Conservation (phyloP, 1,140 invertebrate genomes). For the Ptiloglossa arizonensis region DNA sequence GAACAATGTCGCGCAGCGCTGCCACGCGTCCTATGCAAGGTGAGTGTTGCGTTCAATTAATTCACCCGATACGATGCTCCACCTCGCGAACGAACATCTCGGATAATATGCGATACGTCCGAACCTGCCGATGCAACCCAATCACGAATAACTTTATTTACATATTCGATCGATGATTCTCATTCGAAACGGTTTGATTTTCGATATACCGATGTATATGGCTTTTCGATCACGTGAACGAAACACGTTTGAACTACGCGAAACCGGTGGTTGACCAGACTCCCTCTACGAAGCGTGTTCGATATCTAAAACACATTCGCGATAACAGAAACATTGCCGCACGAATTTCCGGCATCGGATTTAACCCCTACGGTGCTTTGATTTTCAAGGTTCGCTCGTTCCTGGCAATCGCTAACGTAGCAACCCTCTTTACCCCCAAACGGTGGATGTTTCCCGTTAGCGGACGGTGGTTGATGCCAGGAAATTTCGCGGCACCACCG, state of each 20-base stretch:
- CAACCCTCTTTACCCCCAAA: slow-evolving; percentile 59
- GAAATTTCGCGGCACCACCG: slow-evolving; percentile 35
- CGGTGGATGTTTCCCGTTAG: slow-evolving; percentile 10
- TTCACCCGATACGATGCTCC: background rate
- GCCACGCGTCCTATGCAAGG: slow-evolving; percentile 71
- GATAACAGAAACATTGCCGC: background rate
- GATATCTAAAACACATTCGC: background rate
- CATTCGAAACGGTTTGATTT: slow-evolving; percentile 9
- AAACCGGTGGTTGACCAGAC: background rate
- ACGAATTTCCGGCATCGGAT: background rate
- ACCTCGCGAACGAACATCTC: background rate
- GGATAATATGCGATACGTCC: background rate
- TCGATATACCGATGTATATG: too few species aligned
- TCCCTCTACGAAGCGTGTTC: background rate
- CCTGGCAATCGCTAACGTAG: slow-evolving; percentile 53
- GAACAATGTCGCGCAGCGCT: slow-evolving; percentile 71
- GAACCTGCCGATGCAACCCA: background rate
- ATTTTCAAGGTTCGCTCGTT: background rate
- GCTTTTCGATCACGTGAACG: too few species aligned
- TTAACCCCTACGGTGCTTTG: background rate
- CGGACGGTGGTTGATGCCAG: slow-evolving; percentile 20
- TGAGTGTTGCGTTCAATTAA: slow-evolving; percentile 48
- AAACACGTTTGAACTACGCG: background rate
- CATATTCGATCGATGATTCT: slow-evolving; percentile 55
- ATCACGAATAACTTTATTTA: background rate